Evolutionary conservation across 92 coral and sea anemone genomes (phyloP).

Genomic region (Zoanthus sociatus): DNA sequence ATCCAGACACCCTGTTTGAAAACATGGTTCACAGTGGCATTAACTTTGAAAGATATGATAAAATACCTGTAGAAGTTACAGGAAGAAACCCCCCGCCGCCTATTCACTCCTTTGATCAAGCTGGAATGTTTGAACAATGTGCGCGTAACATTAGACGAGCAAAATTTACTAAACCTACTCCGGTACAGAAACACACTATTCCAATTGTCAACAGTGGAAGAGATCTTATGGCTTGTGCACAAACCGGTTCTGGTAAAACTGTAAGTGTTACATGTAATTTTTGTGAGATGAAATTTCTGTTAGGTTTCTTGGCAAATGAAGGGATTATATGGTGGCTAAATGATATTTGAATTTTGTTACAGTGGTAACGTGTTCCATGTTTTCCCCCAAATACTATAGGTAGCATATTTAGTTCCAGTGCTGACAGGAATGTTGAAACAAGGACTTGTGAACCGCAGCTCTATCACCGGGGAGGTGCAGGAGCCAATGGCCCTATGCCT

Average conservation of each 20-base stretch:
- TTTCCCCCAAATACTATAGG: constrained; percentile 44
- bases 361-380: not conserved
- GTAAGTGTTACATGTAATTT: constrained; percentile 56
- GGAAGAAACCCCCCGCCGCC: constrained; percentile 79
- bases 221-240: constrained; percentile 99
- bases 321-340: too few relatives aligned
- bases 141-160: constrained; percentile 81
- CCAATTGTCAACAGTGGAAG: constrained; percentile 84
- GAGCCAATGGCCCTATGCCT: constrained; percentile 90
- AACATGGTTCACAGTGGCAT: constrained; percentile 89
- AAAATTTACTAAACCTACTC: constrained; percentile 88
- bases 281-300: too few relatives aligned
- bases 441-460: constrained; percentile 74
- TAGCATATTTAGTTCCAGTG: constrained; percentile 89
- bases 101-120: constrained; percentile 78
- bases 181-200: constrained; percentile 92
- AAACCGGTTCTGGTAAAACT: constrained; percentile 98
- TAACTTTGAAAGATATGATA: constrained; percentile 94
- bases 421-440: constrained; percentile 83
- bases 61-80: constrained; percentile 83
- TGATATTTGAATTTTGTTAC: too few relatives aligned
- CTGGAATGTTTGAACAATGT: constrained; percentile 80
- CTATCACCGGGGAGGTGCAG: constrained; percentile 69
- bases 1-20: constrained; percentile 76
- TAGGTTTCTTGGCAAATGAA: too few relatives aligned